phyloP scores from a whole-genome alignment of 1,140 invertebrate genomes.

The Trissolcus basalis region DNA sequence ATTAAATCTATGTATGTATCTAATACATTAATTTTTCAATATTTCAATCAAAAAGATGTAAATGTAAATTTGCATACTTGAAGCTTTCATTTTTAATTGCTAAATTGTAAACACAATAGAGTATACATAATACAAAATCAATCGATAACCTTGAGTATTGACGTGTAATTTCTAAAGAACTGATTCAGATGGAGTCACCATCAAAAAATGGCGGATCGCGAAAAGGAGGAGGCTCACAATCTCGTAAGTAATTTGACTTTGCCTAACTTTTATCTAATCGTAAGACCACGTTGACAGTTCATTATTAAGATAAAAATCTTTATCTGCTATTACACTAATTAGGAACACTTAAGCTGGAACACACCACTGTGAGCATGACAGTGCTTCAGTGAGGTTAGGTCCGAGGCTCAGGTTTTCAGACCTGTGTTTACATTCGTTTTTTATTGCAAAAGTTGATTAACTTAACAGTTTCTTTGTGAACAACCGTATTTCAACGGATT shows the following conservation, averaged over 20 bases:
- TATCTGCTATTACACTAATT: conserved; percentile 62
- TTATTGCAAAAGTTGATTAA: too few relatives aligned
- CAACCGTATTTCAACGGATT: too few relatives aligned
- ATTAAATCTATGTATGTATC: too few relatives aligned
- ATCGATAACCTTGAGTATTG: conserved; percentile 33
- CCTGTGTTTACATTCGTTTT: conserved; percentile 33
- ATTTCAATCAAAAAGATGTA: too few relatives aligned
- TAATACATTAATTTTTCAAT: too few relatives aligned
- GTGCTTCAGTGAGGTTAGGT: conserved; percentile 53
- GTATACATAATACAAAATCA: background rate
- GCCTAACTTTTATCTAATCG: conserved; percentile 73
- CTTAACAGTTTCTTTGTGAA: too few relatives aligned
- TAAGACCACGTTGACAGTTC: conserved; percentile 49
- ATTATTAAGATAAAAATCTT: conserved; percentile 62
- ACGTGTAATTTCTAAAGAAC: background rate
- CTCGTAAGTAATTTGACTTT: conserved; percentile 80
- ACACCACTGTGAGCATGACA: conserved; percentile 4
- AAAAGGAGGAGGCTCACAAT: conserved; percentile 89
- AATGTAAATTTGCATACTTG: too few relatives aligned
- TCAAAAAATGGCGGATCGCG: conserved; percentile 85
- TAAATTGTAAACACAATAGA: too few relatives aligned
- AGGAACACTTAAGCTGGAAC: conserved; percentile 21
- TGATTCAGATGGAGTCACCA: conserved; percentile 31
- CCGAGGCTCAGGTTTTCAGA: background rate
- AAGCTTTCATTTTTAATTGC: too few relatives aligned